phyloP scores from a whole-genome alignment of 2,797 vertebrate species.

The Ibycter americanus region DNA sequence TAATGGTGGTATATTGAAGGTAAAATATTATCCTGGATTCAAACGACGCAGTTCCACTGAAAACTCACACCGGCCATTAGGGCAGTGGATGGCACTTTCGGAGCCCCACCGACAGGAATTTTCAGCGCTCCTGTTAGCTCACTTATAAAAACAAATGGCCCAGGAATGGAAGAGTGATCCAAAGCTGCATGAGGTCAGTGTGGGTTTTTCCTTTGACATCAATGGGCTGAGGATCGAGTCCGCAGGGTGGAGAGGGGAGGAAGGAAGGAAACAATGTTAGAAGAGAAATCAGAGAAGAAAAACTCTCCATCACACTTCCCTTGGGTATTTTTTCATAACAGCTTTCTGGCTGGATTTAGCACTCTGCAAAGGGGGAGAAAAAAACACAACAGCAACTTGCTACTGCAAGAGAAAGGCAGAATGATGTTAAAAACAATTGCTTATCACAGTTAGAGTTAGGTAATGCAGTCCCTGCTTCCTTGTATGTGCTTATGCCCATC shows the following conservation, averaged over 20 bases:
- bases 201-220: conserved; percentile 62
- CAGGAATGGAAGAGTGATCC: neutral
- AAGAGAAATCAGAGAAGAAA: conserved; percentile 47
- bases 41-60: neutral
- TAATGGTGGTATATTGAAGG: conserved; percentile 15
- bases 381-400: neutral
- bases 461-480: neutral
- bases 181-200: conserved; percentile 53
- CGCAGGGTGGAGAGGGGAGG: conserved; percentile 12
- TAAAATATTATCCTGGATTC: conserved; percentile 32
- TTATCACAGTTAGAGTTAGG: neutral
- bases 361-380: neutral
- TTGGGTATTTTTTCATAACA: conserved; percentile 37
- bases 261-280: conserved; percentile 67
- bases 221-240: neutral
- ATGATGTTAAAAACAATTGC: neutral
- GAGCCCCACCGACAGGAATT: neutral
- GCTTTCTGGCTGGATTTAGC: conserved; percentile 46
- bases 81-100: neutral
- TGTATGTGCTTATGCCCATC: neutral
- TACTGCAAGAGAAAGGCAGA: neutral
- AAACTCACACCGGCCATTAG: neutral
- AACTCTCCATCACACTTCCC: conserved; percentile 47
- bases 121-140: neutral
- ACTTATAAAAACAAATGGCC: conserved; percentile 37